A percentile compares a stretch with the other conserved stretches of the same genome.
Conservation (phyloP, 2,797 vertebrate genomes). For the Heterohyrax brucei region DNA sequence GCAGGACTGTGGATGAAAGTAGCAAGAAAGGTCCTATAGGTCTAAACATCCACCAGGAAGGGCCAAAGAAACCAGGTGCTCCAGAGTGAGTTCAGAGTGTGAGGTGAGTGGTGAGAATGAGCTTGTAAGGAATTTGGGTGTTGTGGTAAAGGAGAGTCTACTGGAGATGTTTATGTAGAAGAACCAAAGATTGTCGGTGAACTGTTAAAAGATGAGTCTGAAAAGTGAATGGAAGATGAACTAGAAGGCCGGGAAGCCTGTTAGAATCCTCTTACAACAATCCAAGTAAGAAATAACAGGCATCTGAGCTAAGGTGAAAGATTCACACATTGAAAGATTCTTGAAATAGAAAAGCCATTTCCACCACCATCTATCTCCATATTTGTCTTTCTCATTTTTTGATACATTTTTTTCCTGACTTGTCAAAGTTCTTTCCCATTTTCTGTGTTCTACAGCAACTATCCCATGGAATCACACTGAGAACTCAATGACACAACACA, state of each 20-base stretch:
- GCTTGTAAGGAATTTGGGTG: not conserved
- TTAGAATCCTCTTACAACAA: not conserved
- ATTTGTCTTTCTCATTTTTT: not conserved
- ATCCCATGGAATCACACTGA: not conserved
- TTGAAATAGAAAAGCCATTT: constrained; percentile 13
- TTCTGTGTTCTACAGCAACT: not conserved
- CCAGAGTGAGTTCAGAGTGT: not conserved
- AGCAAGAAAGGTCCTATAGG: not conserved
- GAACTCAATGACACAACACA: not conserved
- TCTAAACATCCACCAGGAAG: not conserved
- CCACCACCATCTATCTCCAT: not conserved
- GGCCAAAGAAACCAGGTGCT: not conserved
- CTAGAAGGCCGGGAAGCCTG: not conserved
- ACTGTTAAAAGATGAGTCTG: not conserved
- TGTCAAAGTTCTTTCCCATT: not conserved
- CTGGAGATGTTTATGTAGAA: not conserved
- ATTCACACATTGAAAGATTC: not conserved
- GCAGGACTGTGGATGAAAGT: not conserved
- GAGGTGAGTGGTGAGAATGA: not conserved
- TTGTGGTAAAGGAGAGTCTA: not conserved
- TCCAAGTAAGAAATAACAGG: not conserved
- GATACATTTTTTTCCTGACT: not conserved
- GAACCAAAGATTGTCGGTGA: not conserved
- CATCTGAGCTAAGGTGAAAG: not conserved
- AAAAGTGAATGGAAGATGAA: not conserved